Percentiles rank a stretch among this genome's conserved stretches.
Evolutionary conservation across 2,888 invertebrate species (phyloP).

Genomic region (Lordiphosa andalusiaca): DNA sequence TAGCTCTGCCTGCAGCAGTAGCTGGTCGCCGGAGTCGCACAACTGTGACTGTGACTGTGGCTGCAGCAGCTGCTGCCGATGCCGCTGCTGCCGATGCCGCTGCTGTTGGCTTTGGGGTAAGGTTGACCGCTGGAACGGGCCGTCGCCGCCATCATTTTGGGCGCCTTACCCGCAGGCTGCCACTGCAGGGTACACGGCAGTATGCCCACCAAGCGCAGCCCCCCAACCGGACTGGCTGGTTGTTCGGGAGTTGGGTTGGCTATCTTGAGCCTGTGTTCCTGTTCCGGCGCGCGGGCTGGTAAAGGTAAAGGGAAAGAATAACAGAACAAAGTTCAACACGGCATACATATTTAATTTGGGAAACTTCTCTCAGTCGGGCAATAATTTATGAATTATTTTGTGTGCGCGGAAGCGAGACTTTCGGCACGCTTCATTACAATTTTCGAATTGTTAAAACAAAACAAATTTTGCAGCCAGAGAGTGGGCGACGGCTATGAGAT

Average conservation of each 20-base stretch:
- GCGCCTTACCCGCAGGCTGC: slow-evolving; percentile 71
- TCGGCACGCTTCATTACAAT: slow-evolving; percentile 57
- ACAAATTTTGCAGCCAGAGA: slow-evolving; percentile 42
- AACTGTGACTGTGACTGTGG: slow-evolving; percentile 28
- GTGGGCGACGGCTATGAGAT: background rate
- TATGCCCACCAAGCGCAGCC: slow-evolving; percentile 78
- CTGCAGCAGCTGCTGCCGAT: slow-evolving; percentile 29
- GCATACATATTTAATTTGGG: slow-evolving; percentile 7
- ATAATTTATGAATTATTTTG: slow-evolving; percentile 57
- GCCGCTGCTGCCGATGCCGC: slow-evolving; percentile 11
- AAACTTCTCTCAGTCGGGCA: slow-evolving; percentile 9
- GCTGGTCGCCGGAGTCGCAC: slow-evolving; percentile 9
- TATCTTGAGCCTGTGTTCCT: slow-evolving; percentile 65
- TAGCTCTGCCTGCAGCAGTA: slow-evolving; percentile 51
- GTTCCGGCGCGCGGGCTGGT: too few relatives aligned
- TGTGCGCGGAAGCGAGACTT: slow-evolving; percentile 35
- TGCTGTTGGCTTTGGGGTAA: slow-evolving; percentile 50
- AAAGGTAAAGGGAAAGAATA: slow-evolving; percentile 12
- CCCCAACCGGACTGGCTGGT: slow-evolving; percentile 74
- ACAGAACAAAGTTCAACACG: slow-evolving; percentile 2
- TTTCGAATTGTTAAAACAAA: slow-evolving; percentile 47
- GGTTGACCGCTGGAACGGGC: slow-evolving; percentile 67
- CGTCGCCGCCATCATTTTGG: slow-evolving; percentile 58
- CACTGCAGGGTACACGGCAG: slow-evolving; percentile 78
- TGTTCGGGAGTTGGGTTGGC: slow-evolving; percentile 42